phyloP scores from a whole-genome alignment of 2,797 vertebrate species.

The Syngnathus rostellatus region DNA sequence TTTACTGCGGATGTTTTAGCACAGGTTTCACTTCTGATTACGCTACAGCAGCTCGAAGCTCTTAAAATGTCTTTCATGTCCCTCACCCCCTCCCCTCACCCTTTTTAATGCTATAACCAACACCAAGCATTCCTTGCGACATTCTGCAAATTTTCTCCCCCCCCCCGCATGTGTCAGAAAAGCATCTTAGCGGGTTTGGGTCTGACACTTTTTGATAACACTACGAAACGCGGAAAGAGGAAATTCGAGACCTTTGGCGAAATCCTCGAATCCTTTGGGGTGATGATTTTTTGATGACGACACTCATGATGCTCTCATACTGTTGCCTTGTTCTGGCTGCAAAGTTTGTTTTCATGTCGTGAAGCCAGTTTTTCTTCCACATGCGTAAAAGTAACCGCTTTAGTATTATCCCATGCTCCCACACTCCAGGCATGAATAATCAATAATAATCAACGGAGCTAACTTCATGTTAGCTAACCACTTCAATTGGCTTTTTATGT shows the following conservation, averaged over 20 bases:
- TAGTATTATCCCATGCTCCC: no score
- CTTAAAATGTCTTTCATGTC: not conserved
- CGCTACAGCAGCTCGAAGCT: not conserved
- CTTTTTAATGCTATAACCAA: not conserved
- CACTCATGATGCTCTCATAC: not conserved
- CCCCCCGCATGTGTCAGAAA: not conserved
- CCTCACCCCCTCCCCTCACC: not conserved
- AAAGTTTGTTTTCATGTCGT: not conserved
- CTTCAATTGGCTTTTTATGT: not conserved
- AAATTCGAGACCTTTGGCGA: conserved; percentile 1
- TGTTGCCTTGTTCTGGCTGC: not conserved
- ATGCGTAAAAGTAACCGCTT: no score
- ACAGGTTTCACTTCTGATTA: not conserved
- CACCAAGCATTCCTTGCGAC: not conserved
- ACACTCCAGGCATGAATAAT: no score
- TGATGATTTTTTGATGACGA: not conserved
- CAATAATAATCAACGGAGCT: no score
- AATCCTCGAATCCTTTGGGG: not conserved
- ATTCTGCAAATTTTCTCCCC: not conserved
- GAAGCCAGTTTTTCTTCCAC: not conserved
- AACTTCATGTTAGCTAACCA: not conserved
- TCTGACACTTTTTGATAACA: not conserved
- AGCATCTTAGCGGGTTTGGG: conserved; percentile 1
- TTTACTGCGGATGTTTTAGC: not conserved
- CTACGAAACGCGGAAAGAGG: not conserved